Conservation (phyloP, 2,888 invertebrate species). For the Poecilus cupreus region DNA sequence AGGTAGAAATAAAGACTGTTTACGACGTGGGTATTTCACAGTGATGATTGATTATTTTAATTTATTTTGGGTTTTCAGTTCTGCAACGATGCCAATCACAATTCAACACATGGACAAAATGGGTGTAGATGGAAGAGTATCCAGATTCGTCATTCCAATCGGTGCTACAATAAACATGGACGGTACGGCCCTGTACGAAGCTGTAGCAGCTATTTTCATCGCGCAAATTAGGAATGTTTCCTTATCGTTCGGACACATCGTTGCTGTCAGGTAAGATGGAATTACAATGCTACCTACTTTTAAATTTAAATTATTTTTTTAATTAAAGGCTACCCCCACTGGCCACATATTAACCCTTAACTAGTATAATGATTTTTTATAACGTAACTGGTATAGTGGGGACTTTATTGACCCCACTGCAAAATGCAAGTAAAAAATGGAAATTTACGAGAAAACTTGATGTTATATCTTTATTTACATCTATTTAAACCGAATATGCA, state of each 20-base stretch:
- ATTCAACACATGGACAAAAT: constrained; percentile 94
- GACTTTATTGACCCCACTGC: too few relatives aligned
- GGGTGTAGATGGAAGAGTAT: constrained; percentile 92
- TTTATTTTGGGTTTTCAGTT: constrained; percentile 77
- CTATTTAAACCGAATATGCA: too few relatives aligned
- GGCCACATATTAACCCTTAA: too few relatives aligned
- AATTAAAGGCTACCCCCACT: too few relatives aligned
- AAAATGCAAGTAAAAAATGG: too few relatives aligned
- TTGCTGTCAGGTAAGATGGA: constrained; percentile 87
- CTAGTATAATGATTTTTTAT: too few relatives aligned
- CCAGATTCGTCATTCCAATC: constrained; percentile 96
- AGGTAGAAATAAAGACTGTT: too few relatives aligned
- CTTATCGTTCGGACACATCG: constrained; percentile 90
- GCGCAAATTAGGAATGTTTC: constrained; percentile 91
- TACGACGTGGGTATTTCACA: too few relatives aligned
- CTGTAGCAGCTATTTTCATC: constrained; percentile 98
- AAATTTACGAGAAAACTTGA: too few relatives aligned
- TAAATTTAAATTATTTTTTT: too few relatives aligned
- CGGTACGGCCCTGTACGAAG: constrained; percentile 97
- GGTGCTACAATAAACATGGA: constrained; percentile 99
- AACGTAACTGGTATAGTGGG: too few relatives aligned
- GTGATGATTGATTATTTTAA: neutral
- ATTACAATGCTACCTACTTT: neutral
- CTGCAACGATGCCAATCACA: constrained; percentile 96
- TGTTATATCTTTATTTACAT: too few relatives aligned